phyloP scores from a whole-genome alignment of 2,797 vertebrate species.

The Xyrichtys novacula region DNA sequence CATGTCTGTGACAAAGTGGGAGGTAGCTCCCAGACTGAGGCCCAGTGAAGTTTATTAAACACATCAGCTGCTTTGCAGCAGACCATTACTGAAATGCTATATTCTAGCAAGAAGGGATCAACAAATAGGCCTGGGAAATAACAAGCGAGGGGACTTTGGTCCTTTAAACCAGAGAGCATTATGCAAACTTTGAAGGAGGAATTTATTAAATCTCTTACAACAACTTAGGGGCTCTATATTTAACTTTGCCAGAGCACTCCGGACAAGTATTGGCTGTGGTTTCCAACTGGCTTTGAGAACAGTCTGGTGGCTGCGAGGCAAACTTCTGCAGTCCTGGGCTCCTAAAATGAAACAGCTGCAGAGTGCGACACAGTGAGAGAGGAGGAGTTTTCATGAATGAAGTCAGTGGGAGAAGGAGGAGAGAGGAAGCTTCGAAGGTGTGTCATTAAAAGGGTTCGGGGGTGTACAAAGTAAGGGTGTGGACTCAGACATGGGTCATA shows the following conservation, averaged over 20 bases:
- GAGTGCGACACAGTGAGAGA: conserved; percentile 73
- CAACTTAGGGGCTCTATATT: conserved; percentile 85
- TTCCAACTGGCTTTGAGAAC: conserved; percentile 83
- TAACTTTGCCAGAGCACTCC: conserved; percentile 82
- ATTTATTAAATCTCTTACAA: conserved; percentile 83
- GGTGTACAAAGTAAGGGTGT: conserved; percentile 69
- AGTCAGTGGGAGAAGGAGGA: conserved; percentile 69
- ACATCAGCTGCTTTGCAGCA: conserved; percentile 80
- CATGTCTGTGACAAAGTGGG: conserved; percentile 67
- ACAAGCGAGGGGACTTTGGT: conserved; percentile 73
- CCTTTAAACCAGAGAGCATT: conserved; percentile 76
- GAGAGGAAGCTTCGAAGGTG: conserved; percentile 75
- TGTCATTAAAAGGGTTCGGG: conserved; percentile 69
- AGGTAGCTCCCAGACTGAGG: conserved; percentile 76
- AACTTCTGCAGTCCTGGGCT: conserved; percentile 82
- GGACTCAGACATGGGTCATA: conserved; percentile 72
- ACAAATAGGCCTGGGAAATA: conserved; percentile 79
- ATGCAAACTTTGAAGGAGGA: conserved; percentile 78
- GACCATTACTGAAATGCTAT: conserved; percentile 77
- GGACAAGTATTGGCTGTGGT: conserved; percentile 80
- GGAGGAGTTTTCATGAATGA: conserved; percentile 84
- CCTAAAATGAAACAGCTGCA: conserved; percentile 89
- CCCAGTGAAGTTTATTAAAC: conserved; percentile 83
- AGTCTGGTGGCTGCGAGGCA: conserved; percentile 82
- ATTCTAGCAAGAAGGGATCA: conserved; percentile 77